Percentiles rank a stretch among this genome's conserved stretches.
phyloP scores from a whole-genome alignment of 1,140 invertebrate species.

The Heliconius hewitsoni region DNA sequence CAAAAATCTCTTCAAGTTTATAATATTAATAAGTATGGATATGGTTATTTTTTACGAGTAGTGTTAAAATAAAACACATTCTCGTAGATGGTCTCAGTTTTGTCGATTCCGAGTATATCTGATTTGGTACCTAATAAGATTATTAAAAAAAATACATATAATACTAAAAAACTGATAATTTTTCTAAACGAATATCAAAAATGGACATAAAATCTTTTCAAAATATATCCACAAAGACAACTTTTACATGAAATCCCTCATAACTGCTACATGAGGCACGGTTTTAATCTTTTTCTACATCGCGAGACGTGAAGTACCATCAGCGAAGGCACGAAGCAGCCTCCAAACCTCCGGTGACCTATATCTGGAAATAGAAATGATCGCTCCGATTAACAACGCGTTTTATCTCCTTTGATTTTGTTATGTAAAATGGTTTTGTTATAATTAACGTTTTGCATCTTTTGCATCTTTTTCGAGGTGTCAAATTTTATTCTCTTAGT shows the following conservation, averaged over 20 bases:
- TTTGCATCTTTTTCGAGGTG: background rate
- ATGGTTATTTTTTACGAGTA: too few species aligned
- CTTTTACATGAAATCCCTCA: background rate
- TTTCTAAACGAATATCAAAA: too few species aligned
- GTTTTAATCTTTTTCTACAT: slow-evolving; percentile 18
- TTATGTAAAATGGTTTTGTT: background rate
- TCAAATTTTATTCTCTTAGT: background rate
- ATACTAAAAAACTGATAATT: background rate
- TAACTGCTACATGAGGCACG: background rate
- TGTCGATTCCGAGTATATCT: too few species aligned
- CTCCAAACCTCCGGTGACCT: slow-evolving; percentile 28
- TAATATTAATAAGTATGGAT: too few species aligned
- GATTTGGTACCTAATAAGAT: too few species aligned
- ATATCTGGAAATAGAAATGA: slow-evolving; percentile 31
- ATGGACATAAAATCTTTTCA: background rate
- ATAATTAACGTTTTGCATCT: too few species aligned
- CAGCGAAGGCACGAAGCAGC: slow-evolving; percentile 10
- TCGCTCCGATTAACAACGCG: slow-evolving; percentile 29
- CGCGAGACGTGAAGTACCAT: slow-evolving; percentile 21
- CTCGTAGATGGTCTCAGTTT: too few species aligned
- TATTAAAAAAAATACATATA: too few species aligned
- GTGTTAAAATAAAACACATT: too few species aligned
- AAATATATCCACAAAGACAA: background rate
- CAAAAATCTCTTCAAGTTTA: too few species aligned
- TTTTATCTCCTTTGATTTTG: slow-evolving; percentile 17